These are phyloP conservation scores for Luperina testacea DNA, from an alignment of 2,888 invertebrate genomes.

Conservation along the genomic window DNA sequence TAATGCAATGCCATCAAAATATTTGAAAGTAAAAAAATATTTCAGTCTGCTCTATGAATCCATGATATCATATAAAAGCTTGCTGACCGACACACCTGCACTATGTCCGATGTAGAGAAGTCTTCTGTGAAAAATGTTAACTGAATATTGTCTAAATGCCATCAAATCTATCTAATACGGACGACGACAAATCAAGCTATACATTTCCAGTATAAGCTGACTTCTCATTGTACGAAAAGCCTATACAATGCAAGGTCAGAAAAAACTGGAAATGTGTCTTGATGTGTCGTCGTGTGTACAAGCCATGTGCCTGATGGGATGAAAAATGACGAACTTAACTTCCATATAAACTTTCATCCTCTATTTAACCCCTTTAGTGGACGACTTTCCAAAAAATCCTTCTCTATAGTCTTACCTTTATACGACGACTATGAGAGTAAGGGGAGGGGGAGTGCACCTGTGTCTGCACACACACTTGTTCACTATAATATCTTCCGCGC, in stretches of 20 bases:
- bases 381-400: too few relatives aligned
- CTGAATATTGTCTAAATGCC: too few relatives aligned
- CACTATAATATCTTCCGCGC: too few relatives aligned
- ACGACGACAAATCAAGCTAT: too few relatives aligned
- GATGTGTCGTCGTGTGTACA: too few relatives aligned
- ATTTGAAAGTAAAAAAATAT: too few relatives aligned
- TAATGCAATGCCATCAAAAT: neutral
- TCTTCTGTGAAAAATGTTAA: neutral
- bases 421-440: neutral
- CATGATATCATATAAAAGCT: neutral
- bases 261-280: too few relatives aligned
- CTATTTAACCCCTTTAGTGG: neutral
- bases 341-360: neutral
- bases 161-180: neutral
- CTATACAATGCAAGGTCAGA: too few relatives aligned
- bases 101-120: neutral
- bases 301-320: neutral
- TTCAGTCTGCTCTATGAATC: neutral
- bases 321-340: neutral
- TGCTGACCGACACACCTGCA: neutral
- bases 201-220: too few relatives aligned
- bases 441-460: neutral
- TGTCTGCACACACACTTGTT: neutral
- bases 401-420: neutral
- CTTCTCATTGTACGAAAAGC: neutral